A percentile compares a stretch with the other conserved stretches of the same genome.
Conservation (phyloP, 1,140 invertebrate species). For the Himalopsyche phryganea region DNA sequence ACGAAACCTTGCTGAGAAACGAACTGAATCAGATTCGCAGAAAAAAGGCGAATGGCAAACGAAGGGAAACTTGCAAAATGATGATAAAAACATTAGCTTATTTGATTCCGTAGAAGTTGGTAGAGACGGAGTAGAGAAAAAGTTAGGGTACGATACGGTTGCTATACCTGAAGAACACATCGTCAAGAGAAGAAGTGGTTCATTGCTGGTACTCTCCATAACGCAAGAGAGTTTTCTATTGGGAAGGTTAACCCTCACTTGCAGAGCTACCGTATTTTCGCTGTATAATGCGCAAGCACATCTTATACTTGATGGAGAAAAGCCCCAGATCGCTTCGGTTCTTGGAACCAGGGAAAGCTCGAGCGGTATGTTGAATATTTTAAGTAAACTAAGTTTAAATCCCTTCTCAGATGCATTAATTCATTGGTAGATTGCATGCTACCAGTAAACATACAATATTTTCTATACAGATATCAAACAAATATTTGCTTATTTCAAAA, state of each 20-base stretch:
- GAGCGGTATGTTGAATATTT: constrained; percentile 37
- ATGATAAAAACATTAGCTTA: constrained; percentile 1
- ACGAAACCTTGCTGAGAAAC: constrained; percentile 4
- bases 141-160: not conserved
- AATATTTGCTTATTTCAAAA: too few species aligned
- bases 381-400: too few species aligned
- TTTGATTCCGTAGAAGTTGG: constrained; percentile 1
- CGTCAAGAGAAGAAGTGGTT: constrained; percentile 23
- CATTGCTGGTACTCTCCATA: constrained; percentile 27
- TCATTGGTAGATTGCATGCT: too few species aligned
- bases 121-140: not conserved
- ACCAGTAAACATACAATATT: too few species aligned
- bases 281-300: constrained; percentile 58
- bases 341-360: constrained; percentile 59
- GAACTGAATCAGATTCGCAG: not conserved
- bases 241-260: constrained; percentile 59
- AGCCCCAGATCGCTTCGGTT: constrained; percentile 64
- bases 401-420: too few species aligned
- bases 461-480: too few species aligned
- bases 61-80: constrained; percentile 1
- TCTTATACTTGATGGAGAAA: constrained; percentile 62
- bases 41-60: not conserved
- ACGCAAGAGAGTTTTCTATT: constrained; percentile 57
- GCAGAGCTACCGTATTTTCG: constrained; percentile 61
- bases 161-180: not conserved